Base-by-base conservation (phyloP, 2,888 invertebrate species). In the Epistrophella euchroma region DNA sequence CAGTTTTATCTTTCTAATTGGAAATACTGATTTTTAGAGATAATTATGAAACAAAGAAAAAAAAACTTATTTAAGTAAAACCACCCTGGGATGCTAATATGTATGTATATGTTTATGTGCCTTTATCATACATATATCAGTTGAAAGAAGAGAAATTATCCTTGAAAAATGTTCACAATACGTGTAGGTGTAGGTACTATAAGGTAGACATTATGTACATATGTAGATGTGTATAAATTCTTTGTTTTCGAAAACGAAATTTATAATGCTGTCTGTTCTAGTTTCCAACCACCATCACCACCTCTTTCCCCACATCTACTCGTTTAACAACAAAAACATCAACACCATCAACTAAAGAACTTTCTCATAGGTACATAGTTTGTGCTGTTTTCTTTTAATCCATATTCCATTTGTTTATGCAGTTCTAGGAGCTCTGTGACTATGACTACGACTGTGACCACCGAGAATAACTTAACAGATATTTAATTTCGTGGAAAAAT, bases 401-500 rank as follows among this genome's bases (percentile, higher is more conserved):
- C 40, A 37, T 70, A 22, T 62, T 62, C 15, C 40, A 37, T 70
- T 79, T 84, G 83, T 70, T 84, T 84, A 84, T 79, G 71, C 83
- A 74, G 43, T 79, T 79, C 71, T 66, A 71, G 55, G 28, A 28
- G 52, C 43, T 68, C 25, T 58, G 13, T 32, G 32, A 17, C 50
- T 32, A 22, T 40, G 60, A 19, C 40, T 66, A 25, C 19, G 35
- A 52, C 52, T 71, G 37, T 72, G 80, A 76, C 80, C 75, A 75
- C 60, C 70, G 66, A 52, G 71, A 75, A 71, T 80, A 58, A 80
- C 80, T 84, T 73, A 81, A 68, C 76, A 73, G 80, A 85, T 81
- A 76, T 77, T 81, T 81, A 81, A 81, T 85, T 85, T 70, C 76
- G 68, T 73, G 56, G 72, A 77, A 85, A 77, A 85, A 81, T 80